phyloP scores from a whole-genome alignment of 1,140 invertebrate species.

The Drosophila murphyi region DNA sequence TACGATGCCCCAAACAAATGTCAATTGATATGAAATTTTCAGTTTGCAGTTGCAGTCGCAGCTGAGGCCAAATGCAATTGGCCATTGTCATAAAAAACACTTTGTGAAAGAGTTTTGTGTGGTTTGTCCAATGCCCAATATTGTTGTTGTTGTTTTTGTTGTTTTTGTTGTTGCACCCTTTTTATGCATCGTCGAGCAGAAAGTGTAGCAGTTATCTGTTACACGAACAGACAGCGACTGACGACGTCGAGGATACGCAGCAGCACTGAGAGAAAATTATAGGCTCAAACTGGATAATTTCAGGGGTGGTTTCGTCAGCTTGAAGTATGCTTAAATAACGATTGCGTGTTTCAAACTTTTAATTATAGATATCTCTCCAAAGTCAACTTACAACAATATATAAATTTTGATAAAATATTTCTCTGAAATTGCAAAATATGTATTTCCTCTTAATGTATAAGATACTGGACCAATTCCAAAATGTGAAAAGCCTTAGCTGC shows the following conservation, averaged over 20 bases:
- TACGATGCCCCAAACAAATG: constrained; percentile 70
- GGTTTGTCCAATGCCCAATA: constrained; percentile 29
- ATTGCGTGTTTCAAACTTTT: too few species aligned
- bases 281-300: neutral
- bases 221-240: constrained; percentile 34
- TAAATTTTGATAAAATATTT: too few species aligned
- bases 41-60: constrained; percentile 48
- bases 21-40: constrained; percentile 81
- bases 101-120: constrained; percentile 78
- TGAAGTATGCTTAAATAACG: too few species aligned
- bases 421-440: too few species aligned
- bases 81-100: constrained; percentile 81
- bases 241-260: constrained; percentile 40
- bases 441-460: too few species aligned
- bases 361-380: too few species aligned
- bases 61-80: constrained; percentile 72
- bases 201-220: constrained; percentile 80
- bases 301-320: neutral
- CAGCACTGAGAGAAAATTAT: constrained; percentile 53
- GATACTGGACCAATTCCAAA: too few species aligned
- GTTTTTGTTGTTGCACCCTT: constrained; percentile 63
- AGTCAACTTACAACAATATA: too few species aligned
- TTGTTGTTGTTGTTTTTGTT: constrained; percentile 28
- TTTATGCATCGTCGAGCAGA: constrained; percentile 82
- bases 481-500: too few species aligned